Conservation (phyloP, 2,888 invertebrate genomes). For the Volucella bombylans region DNA sequence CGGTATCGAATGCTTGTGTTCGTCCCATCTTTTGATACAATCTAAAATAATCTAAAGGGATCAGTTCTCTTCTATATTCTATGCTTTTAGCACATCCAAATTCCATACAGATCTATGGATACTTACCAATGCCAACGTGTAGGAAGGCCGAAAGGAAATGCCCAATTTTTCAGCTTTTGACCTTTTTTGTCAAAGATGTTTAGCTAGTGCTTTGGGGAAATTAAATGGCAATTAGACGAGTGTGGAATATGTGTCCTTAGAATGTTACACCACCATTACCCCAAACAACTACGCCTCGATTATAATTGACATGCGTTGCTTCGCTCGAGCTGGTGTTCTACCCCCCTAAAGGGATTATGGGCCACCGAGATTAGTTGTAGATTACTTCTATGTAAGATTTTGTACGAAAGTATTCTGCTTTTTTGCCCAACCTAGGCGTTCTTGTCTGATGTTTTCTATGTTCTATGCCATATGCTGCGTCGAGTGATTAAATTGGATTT, state of each 20-base stretch:
- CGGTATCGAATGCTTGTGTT: slow-evolving; percentile 50
- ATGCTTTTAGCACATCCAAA: neutral
- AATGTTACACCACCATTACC: slow-evolving; percentile 14
- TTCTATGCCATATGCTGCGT: slow-evolving; percentile 22
- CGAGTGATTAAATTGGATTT: slow-evolving; percentile 60
- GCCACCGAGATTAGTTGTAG: slow-evolving; percentile 53
- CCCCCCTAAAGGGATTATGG: slow-evolving; percentile 50
- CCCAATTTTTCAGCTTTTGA: slow-evolving; percentile 63
- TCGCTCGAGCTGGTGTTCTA: neutral
- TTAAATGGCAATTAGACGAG: slow-evolving; percentile 68
- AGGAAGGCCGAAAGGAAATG: slow-evolving; percentile 33
- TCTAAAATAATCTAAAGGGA: slow-evolving; percentile 45
- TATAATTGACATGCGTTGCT: slow-evolving; percentile 64
- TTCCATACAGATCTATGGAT: slow-evolving; percentile 10
- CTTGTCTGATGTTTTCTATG: slow-evolving; percentile 19
- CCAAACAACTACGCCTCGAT: slow-evolving; percentile 43
- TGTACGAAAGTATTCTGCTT: slow-evolving; percentile 15
- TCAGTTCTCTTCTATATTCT: neutral
- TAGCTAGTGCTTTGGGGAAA: slow-evolving; percentile 44
- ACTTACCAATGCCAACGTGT: neutral
- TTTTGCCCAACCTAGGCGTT: neutral
- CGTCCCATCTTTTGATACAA: slow-evolving; percentile 45
- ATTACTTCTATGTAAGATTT: slow-evolving; percentile 46
- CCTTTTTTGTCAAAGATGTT: slow-evolving; percentile 55
- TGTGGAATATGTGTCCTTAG: slow-evolving; percentile 20